These are phyloP conservation scores for Poeciliopsis infans DNA, from an alignment of 2,797 vertebrate species.

Conservation along the genomic window DNA sequence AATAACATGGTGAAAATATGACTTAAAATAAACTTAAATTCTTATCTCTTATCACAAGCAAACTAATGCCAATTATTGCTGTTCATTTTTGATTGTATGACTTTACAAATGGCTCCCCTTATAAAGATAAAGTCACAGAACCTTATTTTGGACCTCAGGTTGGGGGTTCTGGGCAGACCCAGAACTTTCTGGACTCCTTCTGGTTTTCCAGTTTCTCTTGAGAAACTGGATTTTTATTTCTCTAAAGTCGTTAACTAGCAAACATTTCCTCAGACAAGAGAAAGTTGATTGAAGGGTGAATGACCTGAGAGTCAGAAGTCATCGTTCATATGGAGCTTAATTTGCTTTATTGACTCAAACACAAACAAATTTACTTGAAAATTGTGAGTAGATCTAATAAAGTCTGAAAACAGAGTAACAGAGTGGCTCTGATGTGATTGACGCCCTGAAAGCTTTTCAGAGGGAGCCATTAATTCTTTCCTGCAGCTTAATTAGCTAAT, in stretches of 20 bases:
- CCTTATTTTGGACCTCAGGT: too few species aligned
- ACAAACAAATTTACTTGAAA: not conserved
- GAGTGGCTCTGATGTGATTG: not conserved
- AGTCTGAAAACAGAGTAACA: constrained; percentile 6
- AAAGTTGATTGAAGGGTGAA: not conserved
- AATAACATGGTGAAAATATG: too few species aligned
- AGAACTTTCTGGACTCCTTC: not conserved
- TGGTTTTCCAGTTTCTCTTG: not conserved
- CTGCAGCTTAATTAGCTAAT: constrained; percentile 70
- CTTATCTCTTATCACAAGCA: too few species aligned
- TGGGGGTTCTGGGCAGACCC: too few species aligned
- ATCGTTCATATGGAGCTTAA: not conserved
- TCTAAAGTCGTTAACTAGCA: not conserved
- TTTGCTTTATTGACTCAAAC: not conserved
- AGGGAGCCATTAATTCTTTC: not conserved
- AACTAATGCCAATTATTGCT: too few species aligned
- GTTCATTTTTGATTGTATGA: too few species aligned
- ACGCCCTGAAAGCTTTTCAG: not conserved
- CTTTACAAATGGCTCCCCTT: too few species aligned
- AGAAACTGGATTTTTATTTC: not conserved
- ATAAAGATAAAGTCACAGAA: too few species aligned
- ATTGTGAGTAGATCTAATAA: not conserved
- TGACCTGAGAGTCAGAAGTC: constrained; percentile 15
- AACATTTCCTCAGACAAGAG: not conserved
- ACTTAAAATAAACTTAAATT: too few species aligned